phyloP scores from a whole-genome alignment of 2,888 invertebrate genomes.

The Anoplius nigerrimus region DNA sequence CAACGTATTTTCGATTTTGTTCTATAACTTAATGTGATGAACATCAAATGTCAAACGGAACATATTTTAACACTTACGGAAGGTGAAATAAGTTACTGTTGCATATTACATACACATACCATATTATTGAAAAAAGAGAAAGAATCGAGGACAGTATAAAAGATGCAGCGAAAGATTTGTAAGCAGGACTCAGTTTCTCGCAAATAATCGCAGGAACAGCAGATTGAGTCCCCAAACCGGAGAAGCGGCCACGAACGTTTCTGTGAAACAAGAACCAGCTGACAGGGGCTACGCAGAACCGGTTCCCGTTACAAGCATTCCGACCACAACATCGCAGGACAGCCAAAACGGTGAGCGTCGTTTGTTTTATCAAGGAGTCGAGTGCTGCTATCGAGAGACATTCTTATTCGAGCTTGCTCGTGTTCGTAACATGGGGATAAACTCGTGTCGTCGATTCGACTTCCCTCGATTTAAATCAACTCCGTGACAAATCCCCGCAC shows the following conservation, averaged over 20 bases:
- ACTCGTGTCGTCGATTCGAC: neutral
- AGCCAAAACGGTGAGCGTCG: constrained; percentile 55
- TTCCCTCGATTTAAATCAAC: constrained; percentile 33
- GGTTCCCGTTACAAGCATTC: constrained; percentile 52
- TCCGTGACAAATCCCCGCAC: constrained; percentile 65
- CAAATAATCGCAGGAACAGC: constrained; percentile 34
- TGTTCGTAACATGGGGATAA: neutral
- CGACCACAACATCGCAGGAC: constrained; percentile 55
- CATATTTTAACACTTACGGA: too few species aligned
- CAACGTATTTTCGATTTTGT: too few species aligned
- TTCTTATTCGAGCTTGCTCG: neutral
- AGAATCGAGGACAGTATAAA: neutral
- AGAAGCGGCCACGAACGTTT: constrained; percentile 58
- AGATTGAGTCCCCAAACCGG: constrained; percentile 48
- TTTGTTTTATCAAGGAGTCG: neutral
- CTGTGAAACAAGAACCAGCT: constrained; percentile 66
- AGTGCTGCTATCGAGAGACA: neutral
- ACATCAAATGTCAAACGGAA: too few species aligned
- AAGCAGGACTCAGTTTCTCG: neutral
- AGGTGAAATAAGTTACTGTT: too few species aligned
- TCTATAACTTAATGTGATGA: too few species aligned
- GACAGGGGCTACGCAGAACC: constrained; percentile 65
- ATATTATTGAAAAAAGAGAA: neutral
- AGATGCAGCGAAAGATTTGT: neutral
- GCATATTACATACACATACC: too few species aligned